Evolutionary conservation across 2,113 vertebrate genomes (phyloP).

Genomic region (Otolemur garnettii): DNA sequence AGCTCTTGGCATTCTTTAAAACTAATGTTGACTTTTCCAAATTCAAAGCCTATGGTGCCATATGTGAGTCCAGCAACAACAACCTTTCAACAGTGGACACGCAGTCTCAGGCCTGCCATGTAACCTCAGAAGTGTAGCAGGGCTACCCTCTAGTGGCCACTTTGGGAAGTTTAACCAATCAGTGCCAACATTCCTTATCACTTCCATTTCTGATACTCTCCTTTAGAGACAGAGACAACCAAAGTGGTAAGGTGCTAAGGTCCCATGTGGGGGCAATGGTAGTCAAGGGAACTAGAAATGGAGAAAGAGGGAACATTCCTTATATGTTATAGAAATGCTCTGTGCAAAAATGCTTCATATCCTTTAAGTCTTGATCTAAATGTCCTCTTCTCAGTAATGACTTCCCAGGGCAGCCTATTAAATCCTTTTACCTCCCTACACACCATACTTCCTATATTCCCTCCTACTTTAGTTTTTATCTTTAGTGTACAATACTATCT

Average conservation of each 20-base stretch:
- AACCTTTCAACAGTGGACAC: fast-evolving
- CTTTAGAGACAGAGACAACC: background rate
- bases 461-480: conserved; percentile 21
- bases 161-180: background rate
- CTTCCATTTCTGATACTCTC: background rate
- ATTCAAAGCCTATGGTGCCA: background rate
- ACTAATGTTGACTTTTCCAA: background rate
- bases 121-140: background rate
- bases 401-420: background rate
- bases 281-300: background rate
- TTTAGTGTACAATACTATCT: background rate
- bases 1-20: background rate
- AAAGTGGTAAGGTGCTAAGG: background rate
- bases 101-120: fast-evolving
- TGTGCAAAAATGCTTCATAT: background rate
- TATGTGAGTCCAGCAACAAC: background rate
- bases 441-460: background rate
- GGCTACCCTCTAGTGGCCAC: conserved; percentile 53
- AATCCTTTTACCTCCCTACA: background rate
- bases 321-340: background rate
- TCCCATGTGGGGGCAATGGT: background rate
- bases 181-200: background rate
- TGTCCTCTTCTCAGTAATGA: conserved; percentile 14
- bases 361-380: background rate
- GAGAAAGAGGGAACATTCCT: background rate